Base-by-base conservation (phyloP, 1,140 invertebrate species). In the Physella acuta region DNA sequence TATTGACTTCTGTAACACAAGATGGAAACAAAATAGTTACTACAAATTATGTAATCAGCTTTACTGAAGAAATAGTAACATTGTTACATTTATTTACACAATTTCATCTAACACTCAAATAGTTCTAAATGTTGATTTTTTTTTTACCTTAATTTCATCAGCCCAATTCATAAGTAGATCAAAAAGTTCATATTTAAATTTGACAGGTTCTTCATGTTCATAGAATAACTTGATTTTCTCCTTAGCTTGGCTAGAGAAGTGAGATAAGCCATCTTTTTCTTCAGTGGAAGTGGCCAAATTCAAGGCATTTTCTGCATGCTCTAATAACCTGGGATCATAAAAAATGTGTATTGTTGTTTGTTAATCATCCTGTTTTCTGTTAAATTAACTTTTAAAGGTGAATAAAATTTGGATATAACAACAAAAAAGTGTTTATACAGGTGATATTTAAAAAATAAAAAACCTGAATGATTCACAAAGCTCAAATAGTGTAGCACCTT, bases 401-500 rank as follows among this genome's bases (percentile, higher is more conserved):
- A n/a, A 11, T 14, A 56, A 11, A 56, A 26, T 26, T 26, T 8
- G 28, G 28, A 56, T 56, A 26, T n/a, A 16, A 11, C 11, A 26
- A 56, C 8, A 56, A 8, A 56, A 11, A 16, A 56, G 26, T 26
- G 14, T 26, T 26, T 8, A 16, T n/a, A 56, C 14, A 56, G 11
- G 14, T 49, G 44, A 49, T n/a, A 49, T 49, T 14, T 14, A 49
- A 55, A 55, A 55, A 55, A 55, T 20, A 24, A 55, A 14, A 26
- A 59, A 79, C 78, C 79, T 78, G 53, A 77, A 80, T 49, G 79
- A 78, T 63, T 78, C 73, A 74, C 78, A 79, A 36, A 82, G 71
- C 33, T 80, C 71, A 37, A 69, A 74, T 28, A 79, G 71, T 30
- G 79, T 80, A 24, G 76, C 71, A 0, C 67, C 52, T 56, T 76